Conservation (phyloP, 2,888 invertebrate species). For the Artemia sinica region DNA sequence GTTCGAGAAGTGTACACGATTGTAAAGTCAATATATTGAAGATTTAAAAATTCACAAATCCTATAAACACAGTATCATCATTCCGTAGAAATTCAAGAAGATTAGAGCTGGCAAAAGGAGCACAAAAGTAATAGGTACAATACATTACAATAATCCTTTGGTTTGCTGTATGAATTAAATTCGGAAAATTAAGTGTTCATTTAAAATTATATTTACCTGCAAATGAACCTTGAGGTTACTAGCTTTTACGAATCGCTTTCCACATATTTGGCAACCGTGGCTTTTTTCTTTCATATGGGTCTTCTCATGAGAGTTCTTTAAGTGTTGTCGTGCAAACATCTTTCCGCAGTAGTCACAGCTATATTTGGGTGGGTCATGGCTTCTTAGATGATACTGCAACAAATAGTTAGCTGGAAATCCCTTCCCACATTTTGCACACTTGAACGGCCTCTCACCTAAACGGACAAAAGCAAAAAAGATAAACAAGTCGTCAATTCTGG, state of each 20-base stretch:
- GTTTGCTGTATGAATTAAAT: too few species aligned
- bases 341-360: constrained; percentile 2
- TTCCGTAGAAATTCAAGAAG: too few species aligned
- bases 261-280: constrained; percentile 1
- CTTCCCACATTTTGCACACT: neutral
- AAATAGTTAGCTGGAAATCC: neutral
- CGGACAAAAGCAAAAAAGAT: too few species aligned
- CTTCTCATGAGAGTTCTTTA: neutral
- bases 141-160: too few species aligned
- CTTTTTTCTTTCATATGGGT: neutral
- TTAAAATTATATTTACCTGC: neutral
- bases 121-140: too few species aligned
- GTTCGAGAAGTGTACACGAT: too few species aligned
- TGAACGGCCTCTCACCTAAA: constrained; percentile 11
- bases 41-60: too few species aligned
- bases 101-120: too few species aligned
- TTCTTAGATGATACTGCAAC: constrained; percentile 1
- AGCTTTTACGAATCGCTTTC: neutral
- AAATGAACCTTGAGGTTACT: neutral
- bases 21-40: too few species aligned
- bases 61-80: too few species aligned
- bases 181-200: too few species aligned
- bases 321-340: neutral
- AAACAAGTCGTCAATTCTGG: too few species aligned
- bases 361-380: neutral